A percentile compares a stretch with the other conserved stretches of the same genome.
phyloP scores from a whole-genome alignment of 2,888 invertebrate genomes.

The Rhagonycha lutea region DNA sequence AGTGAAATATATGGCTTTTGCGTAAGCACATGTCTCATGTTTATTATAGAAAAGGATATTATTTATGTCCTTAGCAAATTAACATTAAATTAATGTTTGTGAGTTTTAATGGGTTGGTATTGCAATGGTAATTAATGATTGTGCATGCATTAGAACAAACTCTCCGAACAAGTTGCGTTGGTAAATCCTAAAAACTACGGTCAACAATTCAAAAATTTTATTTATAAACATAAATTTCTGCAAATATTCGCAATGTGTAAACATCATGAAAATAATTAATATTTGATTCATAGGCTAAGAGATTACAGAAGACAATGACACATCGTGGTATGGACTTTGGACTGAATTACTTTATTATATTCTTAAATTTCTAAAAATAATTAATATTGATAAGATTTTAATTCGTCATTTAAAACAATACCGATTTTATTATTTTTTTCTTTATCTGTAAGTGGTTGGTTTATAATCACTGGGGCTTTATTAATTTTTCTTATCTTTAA shows the following conservation, averaged over 20 bases:
- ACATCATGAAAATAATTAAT: not conserved
- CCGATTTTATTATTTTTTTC: not conserved
- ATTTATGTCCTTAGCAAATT: not conserved
- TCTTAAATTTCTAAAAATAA: slow-evolving; percentile 11
- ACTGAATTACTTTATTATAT: not conserved
- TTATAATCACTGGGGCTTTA: not conserved
- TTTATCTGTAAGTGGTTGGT: not conserved
- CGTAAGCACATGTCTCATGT: not conserved
- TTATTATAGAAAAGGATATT: not conserved
- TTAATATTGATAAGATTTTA: slow-evolving; percentile 1
- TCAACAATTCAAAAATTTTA: not conserved
- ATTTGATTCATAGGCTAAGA: not conserved
- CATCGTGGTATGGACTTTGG: slow-evolving; percentile 6
- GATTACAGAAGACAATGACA: slow-evolving; percentile 12
- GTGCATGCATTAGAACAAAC: not conserved
- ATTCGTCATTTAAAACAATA: not conserved
- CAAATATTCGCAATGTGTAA: not conserved
- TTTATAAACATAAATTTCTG: not conserved
- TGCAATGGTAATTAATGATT: not conserved
- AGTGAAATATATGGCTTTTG: not conserved
- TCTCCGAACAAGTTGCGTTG: too few species aligned
- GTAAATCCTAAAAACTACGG: not conserved
- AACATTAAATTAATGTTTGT: not conserved
- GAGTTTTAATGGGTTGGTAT: not conserved
- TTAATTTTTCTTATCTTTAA: not conserved